A percentile compares a stretch with the other conserved stretches of the same genome.
Evolutionary conservation across 2,797 vertebrate species (phyloP).

Genomic region (Caiman crocodilus): DNA sequence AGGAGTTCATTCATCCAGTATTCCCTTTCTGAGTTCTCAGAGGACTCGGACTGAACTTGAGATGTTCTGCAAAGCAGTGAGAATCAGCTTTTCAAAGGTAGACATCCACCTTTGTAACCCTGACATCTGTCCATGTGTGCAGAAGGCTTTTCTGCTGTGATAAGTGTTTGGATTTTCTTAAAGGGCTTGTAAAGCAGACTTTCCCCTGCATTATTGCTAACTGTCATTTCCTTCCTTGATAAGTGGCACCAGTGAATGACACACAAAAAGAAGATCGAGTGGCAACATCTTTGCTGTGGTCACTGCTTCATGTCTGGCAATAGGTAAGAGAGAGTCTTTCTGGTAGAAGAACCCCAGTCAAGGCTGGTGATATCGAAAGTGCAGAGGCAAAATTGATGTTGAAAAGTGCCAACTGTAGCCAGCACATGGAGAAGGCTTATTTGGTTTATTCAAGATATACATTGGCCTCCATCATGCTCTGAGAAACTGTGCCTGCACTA

Average conservation of each 20-base stretch:
- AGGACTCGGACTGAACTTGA: background rate
- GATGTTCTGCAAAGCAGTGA: background rate
- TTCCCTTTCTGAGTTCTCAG: background rate
- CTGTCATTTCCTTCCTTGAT: background rate
- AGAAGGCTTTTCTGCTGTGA: background rate
- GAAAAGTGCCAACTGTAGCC: background rate
- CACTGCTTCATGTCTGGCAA: background rate
- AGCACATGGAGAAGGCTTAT: background rate
- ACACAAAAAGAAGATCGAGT: background rate
- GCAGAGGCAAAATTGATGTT: background rate
- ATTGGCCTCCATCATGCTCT: fast-evolving
- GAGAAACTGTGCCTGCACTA: background rate
- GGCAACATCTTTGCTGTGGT: background rate
- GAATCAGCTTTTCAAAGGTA: background rate
- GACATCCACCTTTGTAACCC: background rate
- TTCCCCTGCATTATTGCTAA: background rate
- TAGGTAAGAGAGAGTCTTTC: background rate
- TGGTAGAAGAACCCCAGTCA: background rate
- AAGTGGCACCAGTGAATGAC: background rate
- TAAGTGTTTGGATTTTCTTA: background rate
- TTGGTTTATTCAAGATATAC: background rate
- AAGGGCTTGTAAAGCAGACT: background rate
- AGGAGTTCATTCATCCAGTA: background rate
- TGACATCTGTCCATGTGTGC: background rate
- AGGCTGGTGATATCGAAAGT: fast-evolving